phyloP scores from a whole-genome alignment of 2,888 invertebrate genomes.

The Melitaea athalia region DNA sequence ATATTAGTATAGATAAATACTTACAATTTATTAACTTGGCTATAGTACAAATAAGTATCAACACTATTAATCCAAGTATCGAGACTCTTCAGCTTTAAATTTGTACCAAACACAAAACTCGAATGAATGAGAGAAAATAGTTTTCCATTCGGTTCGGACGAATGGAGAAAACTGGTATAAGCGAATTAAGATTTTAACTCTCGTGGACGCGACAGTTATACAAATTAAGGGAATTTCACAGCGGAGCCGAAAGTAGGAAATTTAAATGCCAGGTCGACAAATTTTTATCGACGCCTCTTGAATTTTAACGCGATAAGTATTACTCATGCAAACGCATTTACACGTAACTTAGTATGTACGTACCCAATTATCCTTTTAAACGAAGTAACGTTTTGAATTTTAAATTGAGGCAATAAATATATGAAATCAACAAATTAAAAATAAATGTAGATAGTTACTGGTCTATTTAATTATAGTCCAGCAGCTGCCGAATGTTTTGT shows the following conservation, averaged over 20 bases:
- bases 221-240: slow-evolving; percentile 44
- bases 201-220: slow-evolving; percentile 45
- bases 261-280: slow-evolving; percentile 20
- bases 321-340: not conserved
- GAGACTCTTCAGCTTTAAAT: slow-evolving; percentile 7
- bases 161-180: slow-evolving; percentile 61
- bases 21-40: too few species aligned
- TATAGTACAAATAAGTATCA: not conserved
- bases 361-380: too few species aligned
- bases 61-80: not conserved
- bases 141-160: slow-evolving; percentile 54
- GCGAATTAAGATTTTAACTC: slow-evolving; percentile 65
- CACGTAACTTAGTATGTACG: not conserved
- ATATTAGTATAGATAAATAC: too few species aligned
- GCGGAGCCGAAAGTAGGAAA: slow-evolving; percentile 22
- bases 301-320: slow-evolving; percentile 6
- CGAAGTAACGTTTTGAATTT: not conserved
- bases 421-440: too few species aligned
- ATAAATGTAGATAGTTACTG: too few species aligned
- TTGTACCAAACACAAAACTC: slow-evolving; percentile 44
- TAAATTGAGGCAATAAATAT: too few species aligned
- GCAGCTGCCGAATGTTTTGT: too few species aligned
- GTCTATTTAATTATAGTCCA: too few species aligned
- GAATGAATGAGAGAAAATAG: slow-evolving; percentile 56
- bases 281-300: slow-evolving; percentile 3